A percentile compares a stretch with the other conserved stretches of the same genome.
Evolutionary conservation across 2,113 vertebrate genomes (phyloP).

Genomic region (Pao palembangensis): DNA sequence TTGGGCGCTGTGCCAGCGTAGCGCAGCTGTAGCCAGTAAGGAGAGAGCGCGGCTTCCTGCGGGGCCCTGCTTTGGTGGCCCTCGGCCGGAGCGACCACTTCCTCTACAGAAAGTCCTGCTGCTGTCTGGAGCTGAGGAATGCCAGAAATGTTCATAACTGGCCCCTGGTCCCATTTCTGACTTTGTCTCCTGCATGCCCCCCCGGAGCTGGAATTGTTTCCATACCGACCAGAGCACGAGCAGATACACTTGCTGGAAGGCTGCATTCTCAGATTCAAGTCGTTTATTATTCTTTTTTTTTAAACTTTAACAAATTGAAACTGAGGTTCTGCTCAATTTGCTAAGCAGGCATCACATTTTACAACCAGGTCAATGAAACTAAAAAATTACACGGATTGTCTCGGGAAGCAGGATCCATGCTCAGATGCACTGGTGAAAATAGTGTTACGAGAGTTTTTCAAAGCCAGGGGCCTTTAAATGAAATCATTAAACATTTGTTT

Average conservation of each 20-base stretch:
- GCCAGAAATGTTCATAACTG: constrained; percentile 56
- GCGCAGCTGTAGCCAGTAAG: constrained; percentile 18
- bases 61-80: constrained; percentile 37
- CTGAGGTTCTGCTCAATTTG: too few relatives aligned
- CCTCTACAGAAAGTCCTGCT: constrained; percentile 57
- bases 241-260: neutral
- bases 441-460: too few relatives aligned
- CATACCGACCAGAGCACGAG: constrained; percentile 4
- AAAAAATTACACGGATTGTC: too few relatives aligned
- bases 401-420: too few relatives aligned
- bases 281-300: too few relatives aligned
- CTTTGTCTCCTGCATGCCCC: neutral
- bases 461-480: too few relatives aligned
- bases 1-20: constrained; percentile 28
- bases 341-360: too few relatives aligned
- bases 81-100: constrained; percentile 43
- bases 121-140: constrained; percentile 55
- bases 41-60: constrained; percentile 27
- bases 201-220: constrained; percentile 19
- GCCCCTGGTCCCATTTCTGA: constrained; percentile 21
- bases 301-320: too few relatives aligned
- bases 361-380: too few relatives aligned
- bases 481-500: too few relatives aligned
- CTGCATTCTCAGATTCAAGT: too few relatives aligned
- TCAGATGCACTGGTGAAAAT: too few relatives aligned